A percentile compares a stretch with the other conserved stretches of the same genome.
Evolutionary conservation across 2,113 vertebrate genomes (phyloP).

Genomic region (Myiozetetes cayanensis): DNA sequence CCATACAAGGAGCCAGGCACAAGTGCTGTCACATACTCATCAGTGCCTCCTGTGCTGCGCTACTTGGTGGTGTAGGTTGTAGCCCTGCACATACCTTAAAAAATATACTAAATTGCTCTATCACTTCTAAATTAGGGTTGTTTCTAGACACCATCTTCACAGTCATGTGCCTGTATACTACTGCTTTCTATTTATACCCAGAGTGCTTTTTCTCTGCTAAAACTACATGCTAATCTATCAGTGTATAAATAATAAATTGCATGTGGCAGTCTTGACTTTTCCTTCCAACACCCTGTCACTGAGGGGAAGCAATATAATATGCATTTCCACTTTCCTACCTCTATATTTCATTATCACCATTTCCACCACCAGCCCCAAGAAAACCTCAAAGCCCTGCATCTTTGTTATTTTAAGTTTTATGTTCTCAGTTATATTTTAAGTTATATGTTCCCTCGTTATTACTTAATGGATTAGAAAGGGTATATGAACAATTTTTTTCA

Average conservation of each 20-base stretch:
- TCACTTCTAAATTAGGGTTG: background rate
- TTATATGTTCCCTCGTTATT: background rate
- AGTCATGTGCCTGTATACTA: background rate
- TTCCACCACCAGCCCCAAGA: background rate
- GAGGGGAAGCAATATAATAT: background rate
- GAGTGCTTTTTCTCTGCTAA: background rate
- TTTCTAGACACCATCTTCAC: background rate
- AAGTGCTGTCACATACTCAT: background rate
- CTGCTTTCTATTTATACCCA: background rate
- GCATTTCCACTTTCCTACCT: background rate
- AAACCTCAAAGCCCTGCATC: background rate
- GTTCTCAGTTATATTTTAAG: background rate
- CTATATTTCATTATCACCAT: background rate
- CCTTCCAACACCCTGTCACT: background rate
- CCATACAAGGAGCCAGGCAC: background rate
- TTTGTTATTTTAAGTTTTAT: background rate
- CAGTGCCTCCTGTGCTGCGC: background rate
- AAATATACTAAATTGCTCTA: background rate
- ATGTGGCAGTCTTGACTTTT: background rate
- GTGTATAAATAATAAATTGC: background rate
- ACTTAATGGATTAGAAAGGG: background rate
- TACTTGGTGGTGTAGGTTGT: background rate
- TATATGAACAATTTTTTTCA: background rate
- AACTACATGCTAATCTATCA: background rate
- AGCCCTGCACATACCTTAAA: rapidly evolving